These are phyloP conservation scores for Steatornis caripensis DNA, from an alignment of 2,113 vertebrate species.

Conservation along the genomic window DNA sequence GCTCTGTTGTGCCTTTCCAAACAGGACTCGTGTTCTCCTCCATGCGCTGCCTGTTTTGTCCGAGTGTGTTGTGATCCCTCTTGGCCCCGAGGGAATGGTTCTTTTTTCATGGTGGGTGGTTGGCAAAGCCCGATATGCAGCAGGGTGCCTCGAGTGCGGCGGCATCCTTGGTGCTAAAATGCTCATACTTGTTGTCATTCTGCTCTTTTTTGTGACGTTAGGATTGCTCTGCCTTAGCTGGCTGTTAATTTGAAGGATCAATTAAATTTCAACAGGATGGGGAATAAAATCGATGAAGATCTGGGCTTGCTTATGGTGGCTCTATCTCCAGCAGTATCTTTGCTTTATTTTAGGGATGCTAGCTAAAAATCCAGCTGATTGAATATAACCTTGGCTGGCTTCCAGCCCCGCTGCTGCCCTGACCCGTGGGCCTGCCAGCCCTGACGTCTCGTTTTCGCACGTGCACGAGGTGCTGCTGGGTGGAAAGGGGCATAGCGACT, in stretches of 20 bases:
- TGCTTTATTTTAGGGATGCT: background rate
- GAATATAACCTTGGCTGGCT: background rate
- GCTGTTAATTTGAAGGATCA: background rate
- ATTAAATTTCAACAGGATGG: background rate
- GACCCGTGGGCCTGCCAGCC: background rate
- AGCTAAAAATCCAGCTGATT: background rate
- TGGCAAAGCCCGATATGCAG: rapidly evolving
- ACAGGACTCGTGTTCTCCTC: background rate
- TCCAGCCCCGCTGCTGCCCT: background rate
- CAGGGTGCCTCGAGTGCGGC: rapidly evolving
- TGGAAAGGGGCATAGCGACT: background rate
- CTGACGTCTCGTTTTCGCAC: background rate
- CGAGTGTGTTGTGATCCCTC: rapidly evolving
- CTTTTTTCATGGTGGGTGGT: background rate
- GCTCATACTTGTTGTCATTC: background rate
- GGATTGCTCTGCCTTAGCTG: background rate
- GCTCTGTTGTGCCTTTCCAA: background rate
- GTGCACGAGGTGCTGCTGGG: background rate
- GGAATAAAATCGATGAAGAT: background rate
- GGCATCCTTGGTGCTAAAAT: background rate
- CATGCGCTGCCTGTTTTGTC: background rate
- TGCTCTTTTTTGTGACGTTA: background rate
- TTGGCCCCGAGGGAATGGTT: rapidly evolving
- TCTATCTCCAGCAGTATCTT: background rate
- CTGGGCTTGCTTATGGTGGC: background rate